Evolutionary conservation across 1,140 invertebrate genomes (phyloP), one percentile per base, ranked within the genome.

Genomic region (Propsilocerus akamusi): DNA sequence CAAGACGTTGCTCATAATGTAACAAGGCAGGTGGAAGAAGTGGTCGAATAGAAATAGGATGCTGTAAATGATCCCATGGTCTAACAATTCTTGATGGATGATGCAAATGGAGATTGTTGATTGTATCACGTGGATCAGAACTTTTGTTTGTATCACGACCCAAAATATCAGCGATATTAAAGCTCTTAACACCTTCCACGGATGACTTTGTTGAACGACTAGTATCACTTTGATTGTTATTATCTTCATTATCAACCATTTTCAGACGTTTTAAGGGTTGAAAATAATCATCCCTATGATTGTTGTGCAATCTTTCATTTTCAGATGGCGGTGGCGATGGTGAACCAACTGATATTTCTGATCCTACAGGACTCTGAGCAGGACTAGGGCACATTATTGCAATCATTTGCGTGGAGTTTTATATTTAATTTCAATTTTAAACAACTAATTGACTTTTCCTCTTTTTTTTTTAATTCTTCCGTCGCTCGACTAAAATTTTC

Each of bases 81-180:
- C 91, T 68, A 2, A 95, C 90, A 56, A 95, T 91, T 59, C 68
- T 69, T 56, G 64, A 69, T 46, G 46, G 48, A 25, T 10, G 48
- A 52, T 47, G 51, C 28, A 47, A 25, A 24, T 26, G 46, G 32
- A 61, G 26, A 5, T 55, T 61, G 41, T 22, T 17, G 12, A 50
- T 26, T 14, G 28, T 30, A n/a, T 30, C n/a, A n/a, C 28, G 10
- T 30, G 28, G 10, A n/a, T 6, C 2, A 41, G n/a, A 20, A 41
- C 17, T 41, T 41, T 17, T 41, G 17, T 17, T 20, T 41, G 20
- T 41, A 32, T 59, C 8, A 63, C 91, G 86, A 53, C 83, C 89
- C 46, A 96, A 68, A 56, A 95, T 94, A 68, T 96, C 91, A 56
- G 85, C 72, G 51, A 95, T 95, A 46, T 87, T 88, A 65, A 95